Evolutionary conservation across 1,140 invertebrate species (phyloP).

Genomic region (Oncopeltus fasciatus): DNA sequence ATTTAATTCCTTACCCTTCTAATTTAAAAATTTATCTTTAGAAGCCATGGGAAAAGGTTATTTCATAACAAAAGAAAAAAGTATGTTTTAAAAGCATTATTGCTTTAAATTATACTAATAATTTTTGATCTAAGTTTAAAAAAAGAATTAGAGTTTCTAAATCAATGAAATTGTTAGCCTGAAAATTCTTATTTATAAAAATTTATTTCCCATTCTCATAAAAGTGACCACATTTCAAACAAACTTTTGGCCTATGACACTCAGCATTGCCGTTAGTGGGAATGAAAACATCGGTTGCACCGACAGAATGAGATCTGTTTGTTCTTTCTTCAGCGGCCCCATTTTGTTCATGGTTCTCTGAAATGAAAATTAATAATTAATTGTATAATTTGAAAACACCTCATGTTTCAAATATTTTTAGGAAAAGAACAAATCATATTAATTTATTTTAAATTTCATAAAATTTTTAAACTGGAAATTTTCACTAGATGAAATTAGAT

Average conservation of each 20-base stretch:
- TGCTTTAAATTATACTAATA: no score
- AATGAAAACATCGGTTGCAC: conserved; percentile 7
- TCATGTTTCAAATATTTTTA: not conserved
- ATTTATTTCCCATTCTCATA: not conserved
- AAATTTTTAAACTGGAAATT: not conserved
- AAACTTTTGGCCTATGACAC: not conserved
- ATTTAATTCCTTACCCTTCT: no score
- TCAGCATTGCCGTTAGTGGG: not conserved
- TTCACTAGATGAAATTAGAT: no score
- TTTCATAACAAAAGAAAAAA: no score
- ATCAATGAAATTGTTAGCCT: no score
- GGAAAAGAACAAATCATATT: not conserved
- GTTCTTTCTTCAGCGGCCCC: not conserved
- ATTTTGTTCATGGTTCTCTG: not conserved
- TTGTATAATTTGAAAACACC: not conserved
- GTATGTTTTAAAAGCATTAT: no score
- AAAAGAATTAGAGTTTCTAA: no score
- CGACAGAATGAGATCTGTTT: conserved; percentile 11
- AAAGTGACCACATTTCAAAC: conserved; percentile 16
- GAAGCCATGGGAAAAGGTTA: no score
- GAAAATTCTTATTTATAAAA: no score
- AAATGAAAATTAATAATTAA: not conserved
- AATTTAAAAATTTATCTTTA: no score
- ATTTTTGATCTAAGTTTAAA: no score
- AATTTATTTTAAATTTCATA: not conserved